Evolutionary conservation across 2,888 invertebrate species (phyloP).

Genomic region (Nesidiocoris tenuis): DNA sequence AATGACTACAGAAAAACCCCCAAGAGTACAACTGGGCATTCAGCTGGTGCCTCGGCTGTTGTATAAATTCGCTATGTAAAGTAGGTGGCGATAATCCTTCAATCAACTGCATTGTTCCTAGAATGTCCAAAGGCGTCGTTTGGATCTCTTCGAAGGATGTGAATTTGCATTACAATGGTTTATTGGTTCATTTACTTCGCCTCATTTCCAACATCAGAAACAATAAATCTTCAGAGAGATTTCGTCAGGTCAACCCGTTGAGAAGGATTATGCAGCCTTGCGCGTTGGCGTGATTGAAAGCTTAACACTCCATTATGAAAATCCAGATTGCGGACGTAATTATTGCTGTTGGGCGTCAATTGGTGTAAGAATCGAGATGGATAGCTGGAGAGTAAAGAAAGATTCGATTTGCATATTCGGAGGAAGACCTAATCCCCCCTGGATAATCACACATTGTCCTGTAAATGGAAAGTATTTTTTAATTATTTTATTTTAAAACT

Average conservation of each 20-base stretch:
- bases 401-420: too few relatives aligned
- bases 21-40: too few relatives aligned
- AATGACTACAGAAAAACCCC: too few relatives aligned
- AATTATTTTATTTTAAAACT: too few relatives aligned
- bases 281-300: slow-evolving; percentile 36
- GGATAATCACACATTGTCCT: too few relatives aligned
- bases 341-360: not conserved
- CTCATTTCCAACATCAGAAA: not conserved
- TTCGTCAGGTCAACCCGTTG: slow-evolving; percentile 16
- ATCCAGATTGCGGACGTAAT: not conserved
- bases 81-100: slow-evolving; percentile 39
- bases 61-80: slow-evolving; percentile 39
- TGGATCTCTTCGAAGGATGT: slow-evolving; percentile 16
- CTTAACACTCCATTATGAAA: slow-evolving; percentile 6
- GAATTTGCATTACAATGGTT: slow-evolving; percentile 40
- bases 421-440: too few relatives aligned
- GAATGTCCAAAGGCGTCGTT: slow-evolving; percentile 15
- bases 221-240: not conserved
- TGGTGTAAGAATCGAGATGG: not conserved
- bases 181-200: slow-evolving; percentile 37
- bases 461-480: too few relatives aligned
- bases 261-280: slow-evolving; percentile 13
- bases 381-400: not conserved
- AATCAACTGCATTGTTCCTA: slow-evolving; percentile 35
- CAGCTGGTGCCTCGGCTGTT: not conserved